Evolutionary conservation across 2,113 vertebrate genomes (phyloP), one percentile per base, ranked within the genome.

Genomic region (Ia io): DNA sequence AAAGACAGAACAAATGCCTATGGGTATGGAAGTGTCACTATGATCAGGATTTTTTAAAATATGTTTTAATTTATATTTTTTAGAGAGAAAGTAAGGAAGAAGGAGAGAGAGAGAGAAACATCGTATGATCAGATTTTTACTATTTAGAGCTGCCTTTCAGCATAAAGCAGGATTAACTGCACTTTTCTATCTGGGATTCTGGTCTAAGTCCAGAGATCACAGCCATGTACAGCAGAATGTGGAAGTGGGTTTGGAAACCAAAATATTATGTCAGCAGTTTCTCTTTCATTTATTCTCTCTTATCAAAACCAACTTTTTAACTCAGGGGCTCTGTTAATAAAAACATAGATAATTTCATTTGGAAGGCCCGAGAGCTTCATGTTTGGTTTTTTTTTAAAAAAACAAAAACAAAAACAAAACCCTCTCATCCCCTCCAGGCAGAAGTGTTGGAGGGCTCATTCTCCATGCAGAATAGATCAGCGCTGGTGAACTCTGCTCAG

Each of bases 281-380:
- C 94, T 96, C 95, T 98, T 98, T 97, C 91, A 83, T 97, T 98
- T 96, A 92, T 95, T 88, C 77, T 94, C 78, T 79, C 84, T 95
- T 97, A 97, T 97, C 97, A 97, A 97, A 97, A 95, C 93, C 97
- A 96, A 96, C 90, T 95, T 95, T 96, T 95, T 79, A 95, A 95
- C 94, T 92, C 93, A 30, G 83, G 90, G 88, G 49, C 88, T 63
- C 40, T 71, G 94, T 94, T 95, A 95, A 92, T 91, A 69, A 95
- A 96, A 97, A 95, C 87, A 92, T 67, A 97, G 90, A 97, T 97
- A 73, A 92, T 97, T 98, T 97, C 91, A 95, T 97, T 96, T 97
- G 76, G 88, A 95, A 96, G 69, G 83, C 83, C 90, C 91, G 91
- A 94, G 95, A 97, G 91, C 73, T 97, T 94, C 96, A 20, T 80